These are phyloP conservation scores for Batillaria attramentaria DNA, from an alignment of 1,140 invertebrate species.

Conservation along the genomic window DNA sequence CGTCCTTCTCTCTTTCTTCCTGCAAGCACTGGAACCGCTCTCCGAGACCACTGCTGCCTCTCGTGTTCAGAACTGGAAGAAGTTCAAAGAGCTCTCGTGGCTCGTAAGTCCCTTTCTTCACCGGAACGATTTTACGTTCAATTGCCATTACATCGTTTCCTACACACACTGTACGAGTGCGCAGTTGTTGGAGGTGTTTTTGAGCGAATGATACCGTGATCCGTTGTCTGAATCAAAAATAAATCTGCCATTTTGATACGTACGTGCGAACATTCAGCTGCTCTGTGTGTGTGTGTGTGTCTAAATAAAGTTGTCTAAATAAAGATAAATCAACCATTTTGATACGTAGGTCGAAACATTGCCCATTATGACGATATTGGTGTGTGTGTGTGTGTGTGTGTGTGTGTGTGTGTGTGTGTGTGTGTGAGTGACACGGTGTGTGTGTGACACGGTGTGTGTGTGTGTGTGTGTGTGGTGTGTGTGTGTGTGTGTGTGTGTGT, in stretches of 20 bases:
- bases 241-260: too few relatives aligned
- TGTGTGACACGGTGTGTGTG: neutral
- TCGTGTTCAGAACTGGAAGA: neutral
- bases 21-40: neutral
- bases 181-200: too few relatives aligned
- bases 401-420: conserved; percentile 3
- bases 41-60: neutral
- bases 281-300: too few relatives aligned
- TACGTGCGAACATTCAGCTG: too few relatives aligned
- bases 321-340: too few relatives aligned
- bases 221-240: too few relatives aligned
- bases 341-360: too few relatives aligned
- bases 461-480: conserved; percentile 5
- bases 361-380: neutral
- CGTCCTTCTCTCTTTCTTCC: neutral
- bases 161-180: too few relatives aligned
- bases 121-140: conserved; percentile 26
- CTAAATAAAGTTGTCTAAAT: neutral
- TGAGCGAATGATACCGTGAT: too few relatives aligned
- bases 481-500: conserved; percentile 13
- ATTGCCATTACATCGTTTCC: conserved; percentile 29
- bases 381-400: neutral
- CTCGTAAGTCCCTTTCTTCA: neutral
- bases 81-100: neutral
- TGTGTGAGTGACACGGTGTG: neutral